Base-by-base conservation (phyloP, 64 coral and sea anemone genomes). In the Acropora yongei region DNA sequence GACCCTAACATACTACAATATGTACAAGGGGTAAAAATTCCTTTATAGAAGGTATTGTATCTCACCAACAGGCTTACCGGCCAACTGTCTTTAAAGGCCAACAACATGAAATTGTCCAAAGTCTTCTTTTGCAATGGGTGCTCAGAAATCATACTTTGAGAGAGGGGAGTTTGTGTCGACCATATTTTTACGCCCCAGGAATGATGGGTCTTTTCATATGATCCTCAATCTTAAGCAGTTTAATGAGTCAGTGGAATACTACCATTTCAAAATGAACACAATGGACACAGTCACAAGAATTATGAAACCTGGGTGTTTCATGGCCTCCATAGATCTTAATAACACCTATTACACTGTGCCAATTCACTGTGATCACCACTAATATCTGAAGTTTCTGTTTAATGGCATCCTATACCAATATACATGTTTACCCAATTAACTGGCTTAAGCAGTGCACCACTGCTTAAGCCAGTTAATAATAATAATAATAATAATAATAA, bases 11-110 rank as follows among this genome's bases (percentile, higher is more conserved):
- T 91, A 50, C 42, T 91, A 41, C 39, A 41, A 47, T 90, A 68
- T 90, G 89, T 90, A 68, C 6, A 60, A 41, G 89, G 89, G 40
- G 89, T 91, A 5, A 84, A 91, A 91, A 91, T 84, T 91, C 79
- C 2, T 91, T 91, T 75, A 49, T 57, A 76, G 89, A 76, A 55
- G 71, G 71, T 18, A 63, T 91, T 10, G 42, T 19, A 42, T 71
- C 89, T 18, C 13, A 41, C 43, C 89, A 91, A 91, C 3, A 42
- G 42, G 42, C 18, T 53, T 84, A 84, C 89, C n/a, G 89, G 74
- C 89, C 79, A 16, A 91, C 46, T 74, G 66, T 47, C 30, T 83
- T 91, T 84, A 91, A 91, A 84, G 47, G 30, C 39, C 80, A 91
- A 76, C 58, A 84, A 84, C 41, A 77, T 10, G 30, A 12, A 0